Evolutionary conservation across 2,888 invertebrate genomes (phyloP).

Genomic region (Meteorus colon): DNA sequence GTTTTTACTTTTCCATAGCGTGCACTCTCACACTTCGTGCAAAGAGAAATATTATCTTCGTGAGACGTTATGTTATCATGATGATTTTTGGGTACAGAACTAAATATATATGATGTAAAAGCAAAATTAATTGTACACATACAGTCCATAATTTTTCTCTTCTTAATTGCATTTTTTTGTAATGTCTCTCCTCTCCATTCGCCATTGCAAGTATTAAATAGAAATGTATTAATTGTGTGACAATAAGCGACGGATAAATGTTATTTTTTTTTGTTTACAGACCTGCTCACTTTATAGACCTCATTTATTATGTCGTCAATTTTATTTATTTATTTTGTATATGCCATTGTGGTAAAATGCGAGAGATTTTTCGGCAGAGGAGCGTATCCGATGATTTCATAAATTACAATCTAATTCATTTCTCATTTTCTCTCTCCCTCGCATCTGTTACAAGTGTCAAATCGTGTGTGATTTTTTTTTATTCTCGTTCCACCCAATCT

Average conservation of each 20-base stretch:
- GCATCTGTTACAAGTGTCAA: background rate
- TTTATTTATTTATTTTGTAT: background rate
- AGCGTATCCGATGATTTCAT: constrained; percentile 33
- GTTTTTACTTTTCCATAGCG: constrained; percentile 24
- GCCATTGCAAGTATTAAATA: constrained; percentile 40
- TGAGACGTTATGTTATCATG: background rate
- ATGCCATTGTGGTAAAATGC: constrained; percentile 39
- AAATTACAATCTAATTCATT: constrained; percentile 3
- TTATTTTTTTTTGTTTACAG: background rate
- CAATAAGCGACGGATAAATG: constrained; percentile 39
- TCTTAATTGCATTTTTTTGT: constrained; percentile 61
- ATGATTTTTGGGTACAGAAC: constrained; percentile 60
- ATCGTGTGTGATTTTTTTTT: background rate
- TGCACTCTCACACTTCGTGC: constrained; percentile 28
- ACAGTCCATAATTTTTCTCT: constrained; percentile 55
- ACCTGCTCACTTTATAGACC: background rate
- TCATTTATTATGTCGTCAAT: background rate
- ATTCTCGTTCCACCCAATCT: background rate
- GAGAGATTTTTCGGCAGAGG: constrained; percentile 38
- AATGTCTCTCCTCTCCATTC: constrained; percentile 65
- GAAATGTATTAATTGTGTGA: background rate
- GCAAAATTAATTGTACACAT: constrained; percentile 53
- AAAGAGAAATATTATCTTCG: constrained; percentile 28
- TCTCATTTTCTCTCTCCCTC: constrained; percentile 34
- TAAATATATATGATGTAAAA: constrained; percentile 55